Evolutionary conservation across 2,797 vertebrate species (phyloP), one percentile per base, ranked within the genome.

Genomic region (Hyperoplus lanceolatus): DNA sequence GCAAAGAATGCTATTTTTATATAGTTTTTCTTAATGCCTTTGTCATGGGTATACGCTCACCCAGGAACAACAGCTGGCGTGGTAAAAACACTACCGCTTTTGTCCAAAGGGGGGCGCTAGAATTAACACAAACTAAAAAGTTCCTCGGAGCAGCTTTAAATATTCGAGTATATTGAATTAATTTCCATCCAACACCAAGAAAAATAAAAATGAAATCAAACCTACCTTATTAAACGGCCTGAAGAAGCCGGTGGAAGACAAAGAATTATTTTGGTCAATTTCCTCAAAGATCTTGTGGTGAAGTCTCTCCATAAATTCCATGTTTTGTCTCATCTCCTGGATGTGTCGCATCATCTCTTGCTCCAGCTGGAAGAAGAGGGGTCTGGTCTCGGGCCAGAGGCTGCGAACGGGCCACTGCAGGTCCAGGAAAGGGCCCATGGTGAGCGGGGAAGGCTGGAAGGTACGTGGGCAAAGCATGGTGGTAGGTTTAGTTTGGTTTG

Each of bases 261-360:
- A 48, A 54, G 77, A 56, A 10, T 39, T 10, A 15, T 29, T 54
- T 1, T 88, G 87, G 86, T 95, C 94, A 2, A 95, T 94, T 89
- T 96, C 93, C 8, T 95, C 90, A 0, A 96, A 95, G 80, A 96
- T 95, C 89, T 81, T 94, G 57, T 93, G 93, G 84, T 96, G 95
- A 16, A 96, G 85, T 46, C 82, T 77, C 70, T 95, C 94, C 94
- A 96, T 95, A 82, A 75, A 92, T 81, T 95, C 94, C 80, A 95
- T 72, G 85, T 65, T 95, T 77, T 93, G 93, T 71, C 87, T 90
- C 92, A 95, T 87, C 87, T 95, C 94, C 89, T 95, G 92, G 86
- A 96, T 82, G 87, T 95, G 93, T n/a, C 89, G 91, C 42, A 95
- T 74, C 90, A 95, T 94, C 78, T 95, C 94, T 76, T 93, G 93